Base-by-base conservation (phyloP, 2,888 invertebrate genomes). In the Pachliopta kotzebuea region DNA sequence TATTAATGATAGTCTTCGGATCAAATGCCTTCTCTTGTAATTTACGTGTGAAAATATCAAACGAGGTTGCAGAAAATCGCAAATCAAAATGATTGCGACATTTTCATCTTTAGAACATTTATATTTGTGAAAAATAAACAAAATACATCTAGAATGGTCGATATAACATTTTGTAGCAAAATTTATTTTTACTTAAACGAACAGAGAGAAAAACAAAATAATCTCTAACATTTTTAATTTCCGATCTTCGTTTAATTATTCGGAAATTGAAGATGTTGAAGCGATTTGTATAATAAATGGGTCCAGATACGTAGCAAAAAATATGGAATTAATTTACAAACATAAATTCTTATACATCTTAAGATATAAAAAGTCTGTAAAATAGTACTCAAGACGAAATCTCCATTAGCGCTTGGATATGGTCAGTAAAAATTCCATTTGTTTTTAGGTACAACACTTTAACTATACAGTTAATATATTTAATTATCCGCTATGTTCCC, bases 361-460 rank as follows among this genome's bases (percentile, higher is more conserved):
- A 0, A n/a, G 4, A n/a, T 45, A n/a, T 45, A 45, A 45, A 45
- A 45, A 58, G 49, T 24, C 45, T 24, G 58, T 58, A 18, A 26
- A 45, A 45, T 45, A 17, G 23, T 49, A 49, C 49, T 49, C 49
- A 45, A 49, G 58, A 11, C 23, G 49, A 42, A 57, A 57, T 49
- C 17, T 58, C 58, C 26, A 49, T 58, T 26, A 58, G n/a, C 9
- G 49, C 26, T 49, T 58, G 24, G 18, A 26, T 49, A 49, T 58
- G 58, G 49, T 24, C 18, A 49, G 45, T 45, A 58, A 58, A 58
- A 45, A 45, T 49, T 58, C 49, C 58, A 58, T 49, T 58, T 23
- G n/a, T 26, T n/a, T 49, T 45, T n/a, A n/a, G n/a, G 7, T 45
- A 45, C 45, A 45, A 45, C n/a, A n/a, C 45, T 45, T 45, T 45